These are phyloP conservation scores for Zaprionus bogoriensis DNA, from an alignment of 2,888 invertebrate genomes.

Conservation along the genomic window DNA sequence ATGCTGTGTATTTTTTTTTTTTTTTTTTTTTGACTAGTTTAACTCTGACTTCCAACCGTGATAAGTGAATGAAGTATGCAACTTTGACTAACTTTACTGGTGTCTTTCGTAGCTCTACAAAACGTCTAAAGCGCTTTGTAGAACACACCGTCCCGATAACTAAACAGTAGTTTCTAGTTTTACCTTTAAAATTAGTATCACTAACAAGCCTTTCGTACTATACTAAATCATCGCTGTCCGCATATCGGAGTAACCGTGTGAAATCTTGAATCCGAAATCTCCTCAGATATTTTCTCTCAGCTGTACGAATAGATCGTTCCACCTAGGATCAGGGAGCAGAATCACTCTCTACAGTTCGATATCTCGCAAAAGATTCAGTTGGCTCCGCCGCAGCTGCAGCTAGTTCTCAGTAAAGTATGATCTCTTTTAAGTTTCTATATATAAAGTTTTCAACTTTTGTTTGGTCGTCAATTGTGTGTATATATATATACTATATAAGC, in stretches of 20 bases:
- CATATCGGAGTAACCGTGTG: background rate
- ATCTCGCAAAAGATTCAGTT: too few species aligned
- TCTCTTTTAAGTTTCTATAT: constrained; percentile 47
- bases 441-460: constrained; percentile 72
- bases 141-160: background rate
- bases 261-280: constrained; percentile 14
- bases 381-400: constrained; percentile 21
- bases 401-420: constrained; percentile 23
- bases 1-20: too few species aligned
- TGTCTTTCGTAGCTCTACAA: background rate
- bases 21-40: too few species aligned
- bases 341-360: too few species aligned
- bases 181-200: constrained; percentile 82
- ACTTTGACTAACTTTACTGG: too few species aligned
- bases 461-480: constrained; percentile 71
- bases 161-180: constrained; percentile 2
- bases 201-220: constrained; percentile 80
- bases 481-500: constrained; percentile 45
- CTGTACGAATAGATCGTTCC: background rate
- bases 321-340: too few species aligned
- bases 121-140: background rate
- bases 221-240: constrained; percentile 7
- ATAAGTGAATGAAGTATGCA: too few species aligned
- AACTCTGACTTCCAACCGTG: too few species aligned
- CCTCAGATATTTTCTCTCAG: background rate